Base-by-base conservation (phyloP, 2,888 invertebrate genomes). In the Lasioglossum pauxillum region DNA sequence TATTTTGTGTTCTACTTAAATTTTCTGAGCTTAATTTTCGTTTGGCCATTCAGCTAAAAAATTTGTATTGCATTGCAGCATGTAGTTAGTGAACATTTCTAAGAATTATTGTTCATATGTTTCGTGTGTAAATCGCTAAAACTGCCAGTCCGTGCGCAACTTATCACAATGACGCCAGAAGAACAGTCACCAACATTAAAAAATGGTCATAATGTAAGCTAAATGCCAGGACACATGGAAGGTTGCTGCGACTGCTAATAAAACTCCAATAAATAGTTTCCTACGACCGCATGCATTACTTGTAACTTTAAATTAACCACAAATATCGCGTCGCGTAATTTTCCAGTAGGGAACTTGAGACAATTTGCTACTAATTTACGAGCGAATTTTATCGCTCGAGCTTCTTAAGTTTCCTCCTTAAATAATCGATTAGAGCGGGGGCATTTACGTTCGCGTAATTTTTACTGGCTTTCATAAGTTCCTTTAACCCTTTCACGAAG, bases 361-460 rank as follows among this genome's bases (percentile, higher is more conserved):
- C 69, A 69, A 69, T 69, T 69, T 19, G 69, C 69, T 23, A 8
- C 38, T 38, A 69, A 69, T 69, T 69, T 69, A 69, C 69, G 69
- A 23, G 69, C 38, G 69, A 69, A 69, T 69, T 69, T 69, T 69
- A 69, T 69, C 69, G 69, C 69, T 35, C 10, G 69, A 38, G 69
- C 38, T 38, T 69, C 69, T 38, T 69, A 69, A 69, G 69, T 69
- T 38, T 35, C 69, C 69, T 35, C 69, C 23, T 69, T 69, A 69
- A 69, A 69, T 69, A 69, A 69, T 69, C 69, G 69, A 69, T 69
- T 69, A 69, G 35, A 69, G 10, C 69, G 69, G 69, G 35, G 19
- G 69, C 69, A 69, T 69, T 69, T 35, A 69, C 69, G 69, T 69
- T 69, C 69, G 38, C 69, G 38, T 69, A 69, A 69, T 69, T 69